Evolutionary conservation across 2,888 invertebrate genomes (phyloP).

Genomic region (Ephialtes manifestator): DNA sequence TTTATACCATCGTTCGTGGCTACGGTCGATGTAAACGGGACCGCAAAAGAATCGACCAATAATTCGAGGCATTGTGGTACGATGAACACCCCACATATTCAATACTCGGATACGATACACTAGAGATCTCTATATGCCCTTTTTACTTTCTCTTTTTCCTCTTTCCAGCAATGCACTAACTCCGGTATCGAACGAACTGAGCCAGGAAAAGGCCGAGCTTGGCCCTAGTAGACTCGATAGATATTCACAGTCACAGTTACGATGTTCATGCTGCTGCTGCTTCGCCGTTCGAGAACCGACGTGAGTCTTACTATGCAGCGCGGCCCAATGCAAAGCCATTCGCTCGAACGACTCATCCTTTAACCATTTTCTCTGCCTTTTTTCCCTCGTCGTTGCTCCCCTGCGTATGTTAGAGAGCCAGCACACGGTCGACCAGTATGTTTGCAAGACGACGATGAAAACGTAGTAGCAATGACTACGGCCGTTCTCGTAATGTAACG

Average conservation of each 20-base stretch:
- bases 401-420: conserved; percentile 31
- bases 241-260: conserved; percentile 76
- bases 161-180: conserved; percentile 41
- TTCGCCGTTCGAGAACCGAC: conserved; percentile 41
- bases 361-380: conserved; percentile 65
- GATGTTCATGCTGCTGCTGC: conserved; percentile 50
- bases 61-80: conserved; percentile 75
- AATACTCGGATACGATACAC: conserved; percentile 70
- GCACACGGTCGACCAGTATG: conserved; percentile 18
- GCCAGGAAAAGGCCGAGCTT: conserved; percentile 50
- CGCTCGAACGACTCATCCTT: conserved; percentile 71
- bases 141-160: conserved; percentile 30
- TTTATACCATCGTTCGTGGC: conserved; percentile 38
- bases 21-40: conserved; percentile 55
- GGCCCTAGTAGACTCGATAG: conserved; percentile 74
- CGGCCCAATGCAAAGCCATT: conserved; percentile 75
- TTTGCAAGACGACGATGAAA: conserved; percentile 48
- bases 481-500: conserved; percentile 39
- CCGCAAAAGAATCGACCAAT: conserved; percentile 74
- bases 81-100: conserved; percentile 74
- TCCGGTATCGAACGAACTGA: conserved; percentile 49
- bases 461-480: conserved; percentile 46
- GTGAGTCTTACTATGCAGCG: conserved; percentile 41
- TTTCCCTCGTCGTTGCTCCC: conserved; percentile 43
- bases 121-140: background rate